phyloP scores from a whole-genome alignment of 92 coral and sea anemone genomes.

The Parazoanthus swiftii region DNA sequence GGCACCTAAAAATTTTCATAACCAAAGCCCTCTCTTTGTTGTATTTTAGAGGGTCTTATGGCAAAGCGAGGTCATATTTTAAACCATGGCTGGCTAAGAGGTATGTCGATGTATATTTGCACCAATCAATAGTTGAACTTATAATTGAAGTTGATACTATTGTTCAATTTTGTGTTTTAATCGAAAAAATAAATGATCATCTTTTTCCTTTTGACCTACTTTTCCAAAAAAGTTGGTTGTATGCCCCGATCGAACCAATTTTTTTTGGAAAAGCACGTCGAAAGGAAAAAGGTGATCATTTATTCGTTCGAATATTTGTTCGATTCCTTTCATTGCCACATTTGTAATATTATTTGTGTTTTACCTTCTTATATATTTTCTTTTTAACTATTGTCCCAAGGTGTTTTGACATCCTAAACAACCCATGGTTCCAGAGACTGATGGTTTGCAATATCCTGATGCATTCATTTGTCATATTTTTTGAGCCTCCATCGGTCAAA shows the following conservation, averaged over 20 bases:
- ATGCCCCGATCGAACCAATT: no score
- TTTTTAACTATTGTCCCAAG: conserved; percentile 15
- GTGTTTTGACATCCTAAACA: conserved; percentile 81
- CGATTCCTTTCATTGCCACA: no score
- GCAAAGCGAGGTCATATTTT: conserved; percentile 87
- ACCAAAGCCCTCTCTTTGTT: not conserved
- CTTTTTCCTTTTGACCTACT: no score
- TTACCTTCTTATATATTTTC: not conserved
- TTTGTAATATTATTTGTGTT: not conserved
- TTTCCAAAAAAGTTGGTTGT: no score
- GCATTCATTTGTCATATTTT: conserved; percentile 77
- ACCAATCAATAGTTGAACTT: no score
- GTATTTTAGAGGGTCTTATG: conserved; percentile 71
- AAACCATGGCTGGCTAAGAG: conserved; percentile 75
- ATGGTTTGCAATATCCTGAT: conserved; percentile 65
- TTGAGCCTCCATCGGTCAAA: conserved; percentile 78
- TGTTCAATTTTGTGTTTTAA: not conserved
- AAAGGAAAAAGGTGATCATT: no score
- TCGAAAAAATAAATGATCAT: no score
- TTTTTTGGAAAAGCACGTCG: no score
- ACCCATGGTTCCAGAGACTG: conserved; percentile 73
- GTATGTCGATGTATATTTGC: conserved; percentile 34
- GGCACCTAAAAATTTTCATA: not conserved
- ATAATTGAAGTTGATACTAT: not conserved
- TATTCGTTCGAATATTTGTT: no score